Base-by-base conservation (phyloP, 2,797 vertebrate genomes). In the Hippocampus kuda region DNA sequence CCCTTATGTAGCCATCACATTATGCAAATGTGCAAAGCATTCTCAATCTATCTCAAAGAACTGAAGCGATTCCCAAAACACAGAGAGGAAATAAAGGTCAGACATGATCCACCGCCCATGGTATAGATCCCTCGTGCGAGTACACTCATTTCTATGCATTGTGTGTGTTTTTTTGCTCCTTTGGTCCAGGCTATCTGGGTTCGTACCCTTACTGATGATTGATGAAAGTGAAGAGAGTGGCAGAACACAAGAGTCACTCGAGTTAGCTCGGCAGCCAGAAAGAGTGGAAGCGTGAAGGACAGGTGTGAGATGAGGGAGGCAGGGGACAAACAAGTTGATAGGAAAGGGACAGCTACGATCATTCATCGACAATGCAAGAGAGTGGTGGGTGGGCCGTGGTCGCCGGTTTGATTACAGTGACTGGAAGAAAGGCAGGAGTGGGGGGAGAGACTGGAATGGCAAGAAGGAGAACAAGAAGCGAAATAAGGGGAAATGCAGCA, bases 31-130 rank as follows among this genome's bases (percentile, higher is more conserved):
- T 1, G 22, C 38, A 63, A 63, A 24, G 22, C 12, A 42, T 24
- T 63, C 5, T 42, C n/a, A n/a, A 26, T 24, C 7, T 13, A 12
- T 26, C 22, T 46, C 66, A 68, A 27, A 60, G 41, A 59, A 60
- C 60, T 69, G 54, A 44, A 72, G 74, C 67, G 75, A 81, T 74
- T 73, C 67, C 38, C 70, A 62, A 78, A 15, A 79, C 78, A 78
- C 46, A 77, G 79, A 81, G 79, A 79, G 70, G 71, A 77, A 77
- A 77, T 70, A 76, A 75, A 78, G 84, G 84, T 86, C 81, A 85
- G 78, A 85, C 75, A 80, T 81, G 79, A 85, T 20, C 26, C 79
- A 77, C 65, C 70, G 72, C 82, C 82, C 79, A 59, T 13, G 13
- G 66, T 74, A 70, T 53, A 72, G 70, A 72, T 72, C 62, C 44